Evolutionary conservation across 2,113 vertebrate species (phyloP), one percentile per base, ranked within the genome.

Genomic region (Echinops telfairi): DNA sequence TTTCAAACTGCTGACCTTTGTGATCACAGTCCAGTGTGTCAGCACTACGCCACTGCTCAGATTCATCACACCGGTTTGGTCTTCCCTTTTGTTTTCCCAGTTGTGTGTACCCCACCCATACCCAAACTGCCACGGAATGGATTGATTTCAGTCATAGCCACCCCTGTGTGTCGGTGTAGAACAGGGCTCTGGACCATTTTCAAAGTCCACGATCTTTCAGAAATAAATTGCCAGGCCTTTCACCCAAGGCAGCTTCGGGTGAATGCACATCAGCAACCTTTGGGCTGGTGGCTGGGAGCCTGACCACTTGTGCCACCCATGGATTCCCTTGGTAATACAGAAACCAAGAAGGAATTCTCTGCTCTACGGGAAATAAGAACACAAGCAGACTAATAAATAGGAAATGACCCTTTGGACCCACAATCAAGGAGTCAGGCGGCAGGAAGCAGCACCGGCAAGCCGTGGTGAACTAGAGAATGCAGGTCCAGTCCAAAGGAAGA

Each of bases 301-400:
- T 8, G 19, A 73, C 33, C 29, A 5, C 7, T 68, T 31, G 8
- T 15, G 36, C 71, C 33, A 73, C n/a, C n/a, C n/a, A 71, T 1
- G 71, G 71, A 36, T 36, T 36, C 33, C 33, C 33, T 36, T 36
- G 86, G 27, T 83, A 77, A 88, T 19, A 83, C 86, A 38, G 20
- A 25, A 86, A 58, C 68, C 38, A 82, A 94, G 87, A 91, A 92
- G 76, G 82, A 70, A 33, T 76, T 83, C 66, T 22, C 66, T 78
- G 60, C 66, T 22, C 66, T 78, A 68, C 29, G 8, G 66, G 75
- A 68, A 85, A 57, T 68, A 33, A 88, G 4, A 90, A 20, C 15
- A 27, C 62, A 64, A 40, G n/a, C 19, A 70, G 16, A 60, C 82
- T 36, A 78, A 38, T 64, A 91, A 85, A 27, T 5, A n/a, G 40